Evolutionary conservation across 2,888 invertebrate genomes (phyloP), one percentile per base, ranked within the genome.

Genomic region (Hololepta plana): DNA sequence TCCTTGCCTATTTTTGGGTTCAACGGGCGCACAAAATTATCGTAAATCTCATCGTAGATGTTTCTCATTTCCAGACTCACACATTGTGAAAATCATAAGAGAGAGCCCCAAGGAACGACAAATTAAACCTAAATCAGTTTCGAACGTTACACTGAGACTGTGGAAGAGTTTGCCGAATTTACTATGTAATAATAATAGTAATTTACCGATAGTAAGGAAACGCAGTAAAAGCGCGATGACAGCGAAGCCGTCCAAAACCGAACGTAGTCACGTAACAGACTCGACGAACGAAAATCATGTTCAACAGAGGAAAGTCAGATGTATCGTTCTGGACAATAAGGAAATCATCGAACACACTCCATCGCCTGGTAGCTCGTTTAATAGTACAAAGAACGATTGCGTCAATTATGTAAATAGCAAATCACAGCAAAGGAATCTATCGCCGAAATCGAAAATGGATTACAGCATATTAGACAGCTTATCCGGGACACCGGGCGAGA

Each of bases 1-100:
- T 44, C 60, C 64, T 3, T 52, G 57, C 33, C 53, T 71, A 20
- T 56, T 55, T 42, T 30, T 47, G 29, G 35, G 44, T 20, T 45
- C 47, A 35, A 39, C 39, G 2, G 44, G 37, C 30, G 38, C 44
- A 15, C 42, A 43, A 32, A 43, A 44, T 26, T 53, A 51, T 29
- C 53, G 56, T 27, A 60, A 57, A 38, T 47, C 55, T 28, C 63
- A 64, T 29, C 50, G 59, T 34, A 55, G 67, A 15, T 64, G 64
- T 41, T 62, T 64, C 3, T 65, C 65, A 14, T 61, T 63, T 35
- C 64, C 64, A n/a, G 57, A 58, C 32, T 40, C 45, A 24, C 47
- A 49, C 32, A n/a, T n/a, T n/a, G 36, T 48, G 12, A 47, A 47
- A 33, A 42, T 39, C 27, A 33, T 42, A 14, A 32, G 22, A 17